A percentile compares a stretch with the other conserved stretches of the same genome.
These are phyloP conservation scores for Lethenteron reissneri DNA, from an alignment of 2,113 vertebrate species.

Conservation along the genomic window DNA sequence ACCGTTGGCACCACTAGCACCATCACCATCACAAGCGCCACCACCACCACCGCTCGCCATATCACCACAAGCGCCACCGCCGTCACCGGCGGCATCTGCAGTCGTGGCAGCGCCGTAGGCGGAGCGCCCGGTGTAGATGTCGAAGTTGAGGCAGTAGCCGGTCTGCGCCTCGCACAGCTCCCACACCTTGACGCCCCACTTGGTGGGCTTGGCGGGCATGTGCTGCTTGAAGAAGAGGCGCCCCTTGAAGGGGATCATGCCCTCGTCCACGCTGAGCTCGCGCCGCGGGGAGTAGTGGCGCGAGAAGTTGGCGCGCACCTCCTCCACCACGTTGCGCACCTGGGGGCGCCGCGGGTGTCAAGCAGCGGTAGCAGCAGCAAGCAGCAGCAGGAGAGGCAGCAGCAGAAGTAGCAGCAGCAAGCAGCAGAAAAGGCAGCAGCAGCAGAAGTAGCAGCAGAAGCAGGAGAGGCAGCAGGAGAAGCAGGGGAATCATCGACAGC, in stretches of 20 bases:
- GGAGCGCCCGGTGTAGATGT: slow-evolving; percentile 26
- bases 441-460: too few relatives aligned
- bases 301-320: slow-evolving; percentile 38
- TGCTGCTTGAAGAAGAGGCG: slow-evolving; percentile 32
- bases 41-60: too few relatives aligned
- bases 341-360: slow-evolving; percentile 9
- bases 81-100: too few relatives aligned
- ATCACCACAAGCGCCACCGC: too few relatives aligned
- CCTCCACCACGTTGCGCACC: slow-evolving; percentile 32
- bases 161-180: slow-evolving; percentile 42
- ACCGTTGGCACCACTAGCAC: too few relatives aligned
- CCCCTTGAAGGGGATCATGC: slow-evolving; percentile 25
- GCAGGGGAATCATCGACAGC: too few relatives aligned
- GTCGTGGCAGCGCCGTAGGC: slow-evolving; percentile 11
- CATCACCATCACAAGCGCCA: too few relatives aligned
- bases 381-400: too few relatives aligned
- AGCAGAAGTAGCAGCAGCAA: too few relatives aligned
- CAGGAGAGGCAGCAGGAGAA: too few relatives aligned
- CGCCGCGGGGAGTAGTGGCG: slow-evolving; percentile 32
- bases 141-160: slow-evolving; percentile 36
- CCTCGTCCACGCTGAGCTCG: slow-evolving; percentile 34
- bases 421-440: too few relatives aligned
- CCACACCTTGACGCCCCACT: slow-evolving; percentile 37
- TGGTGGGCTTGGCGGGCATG: slow-evolving; percentile 36
- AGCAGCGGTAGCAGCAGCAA: too few relatives aligned